Base-by-base conservation (phyloP, 2,797 vertebrate species). In the Tympanoctomys barrerae region DNA sequence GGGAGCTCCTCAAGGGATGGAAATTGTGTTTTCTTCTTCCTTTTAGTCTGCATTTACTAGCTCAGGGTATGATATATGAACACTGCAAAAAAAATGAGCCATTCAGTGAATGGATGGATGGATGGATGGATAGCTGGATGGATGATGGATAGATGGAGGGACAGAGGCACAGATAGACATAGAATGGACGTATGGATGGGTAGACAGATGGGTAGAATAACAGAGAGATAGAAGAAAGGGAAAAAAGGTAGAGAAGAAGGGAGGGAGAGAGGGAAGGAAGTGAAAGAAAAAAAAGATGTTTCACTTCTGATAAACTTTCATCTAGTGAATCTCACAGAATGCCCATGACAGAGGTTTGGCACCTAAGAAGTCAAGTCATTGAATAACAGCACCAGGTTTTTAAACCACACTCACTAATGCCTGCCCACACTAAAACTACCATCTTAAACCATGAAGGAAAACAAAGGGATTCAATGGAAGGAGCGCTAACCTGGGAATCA, bases 1-100 rank as follows among this genome's bases (percentile, higher is more conserved):
- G 36, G 84, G 95, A 96, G 79, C 12, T 92, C 87, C 96, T 92
- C 52, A 68, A 83, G 93, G 95, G 94, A 96, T 54, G 33, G 70
- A 54, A 71, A 73, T 31, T 39, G 26, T 89, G 52, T 49, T 64
- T 57, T 85, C 33, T 70, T 66, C 75, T 93, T 88, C 46, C 54
- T 59, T 90, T 73, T 13, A 91, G 57, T 66, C 31, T 26, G 49
- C 18, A 83, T 82, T 70, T 93, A 84, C 14, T 70, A 70, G 57
- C 10, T 93, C 46, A 54, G 28, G 11, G n/a, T 59, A 14, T 36
- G 66, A 13, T 39, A 86, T 31, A 64, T 71, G 91, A 68, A 85
- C 16, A 84, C 22, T 39, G 59, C 73, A 90, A 18, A 21, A 10
- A 14, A 81, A 89, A 85, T 31, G 42, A 14, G 21, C 14, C 39